A percentile compares a stretch with the other conserved stretches of the same genome.
These are phyloP conservation scores for Brachypteracias leptosomus DNA, from an alignment of 2,113 vertebrate species.

Conservation along the genomic window DNA sequence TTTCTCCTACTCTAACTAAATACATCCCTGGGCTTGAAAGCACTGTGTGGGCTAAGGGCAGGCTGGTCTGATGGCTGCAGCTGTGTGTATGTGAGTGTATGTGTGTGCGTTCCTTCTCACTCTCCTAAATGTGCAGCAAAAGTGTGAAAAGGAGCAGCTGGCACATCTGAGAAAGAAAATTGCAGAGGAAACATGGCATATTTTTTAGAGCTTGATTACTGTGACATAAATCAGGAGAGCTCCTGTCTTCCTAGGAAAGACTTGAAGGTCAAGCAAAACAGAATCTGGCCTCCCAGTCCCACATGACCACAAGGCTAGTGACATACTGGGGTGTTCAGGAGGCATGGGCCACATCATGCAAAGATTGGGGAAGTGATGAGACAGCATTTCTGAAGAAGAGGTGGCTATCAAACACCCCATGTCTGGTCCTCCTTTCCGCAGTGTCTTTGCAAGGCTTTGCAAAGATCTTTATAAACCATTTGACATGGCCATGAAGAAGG, in stretches of 20 bases:
- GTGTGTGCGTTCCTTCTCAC: constrained; percentile 62
- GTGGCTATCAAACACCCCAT: fast-evolving
- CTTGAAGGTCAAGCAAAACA: neutral
- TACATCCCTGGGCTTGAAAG: constrained; percentile 14
- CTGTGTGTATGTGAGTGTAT: constrained; percentile 36
- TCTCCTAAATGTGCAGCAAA: constrained; percentile 71
- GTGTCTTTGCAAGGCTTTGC: neutral
- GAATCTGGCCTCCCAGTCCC: neutral
- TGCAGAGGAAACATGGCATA: constrained; percentile 19
- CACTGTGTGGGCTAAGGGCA: constrained; percentile 26
- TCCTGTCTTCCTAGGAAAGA: neutral
- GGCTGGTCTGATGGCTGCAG: constrained; percentile 42
- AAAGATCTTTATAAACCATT: neutral
- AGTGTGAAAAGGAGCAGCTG: constrained; percentile 70
- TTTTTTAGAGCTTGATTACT: constrained; percentile 13
- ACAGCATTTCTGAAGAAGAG: neutral
- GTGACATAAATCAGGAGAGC: neutral
- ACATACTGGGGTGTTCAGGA: neutral
- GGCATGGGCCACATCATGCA: neutral
- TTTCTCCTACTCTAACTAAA: constrained; percentile 10
- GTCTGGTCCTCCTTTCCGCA: neutral
- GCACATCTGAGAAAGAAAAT: constrained; percentile 62
- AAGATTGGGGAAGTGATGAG: neutral
- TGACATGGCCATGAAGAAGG: neutral
- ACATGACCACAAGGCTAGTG: neutral